Percentiles rank a stretch among this genome's conserved stretches.
Evolutionary conservation across 2,888 invertebrate species (phyloP).

Genomic region (Zygothrica quintamaculata): DNA sequence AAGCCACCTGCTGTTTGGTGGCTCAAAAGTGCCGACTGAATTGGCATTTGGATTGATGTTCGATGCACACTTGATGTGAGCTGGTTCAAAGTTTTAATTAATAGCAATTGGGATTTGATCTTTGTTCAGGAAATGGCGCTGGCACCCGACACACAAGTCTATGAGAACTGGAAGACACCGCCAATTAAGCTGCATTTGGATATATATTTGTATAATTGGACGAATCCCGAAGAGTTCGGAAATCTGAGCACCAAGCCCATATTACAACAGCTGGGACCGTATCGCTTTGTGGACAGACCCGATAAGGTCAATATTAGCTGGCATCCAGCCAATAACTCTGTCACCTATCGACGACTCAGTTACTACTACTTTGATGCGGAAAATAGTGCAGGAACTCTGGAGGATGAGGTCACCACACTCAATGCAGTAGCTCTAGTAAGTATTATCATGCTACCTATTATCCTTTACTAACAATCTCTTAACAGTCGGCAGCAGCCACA

Average conservation of each 20-base stretch:
- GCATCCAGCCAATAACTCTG: slow-evolving; percentile 89
- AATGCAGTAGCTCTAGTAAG: slow-evolving; percentile 91
- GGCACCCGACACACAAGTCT: slow-evolving; percentile 87
- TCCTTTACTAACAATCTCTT: slow-evolving; percentile 29
- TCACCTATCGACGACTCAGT: slow-evolving; percentile 89
- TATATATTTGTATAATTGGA: slow-evolving; percentile 92
- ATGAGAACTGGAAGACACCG: slow-evolving; percentile 89
- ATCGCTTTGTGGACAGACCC: slow-evolving; percentile 88
- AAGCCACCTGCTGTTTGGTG: slow-evolving; percentile 26
- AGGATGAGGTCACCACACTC: slow-evolving; percentile 89
- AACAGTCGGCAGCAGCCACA: slow-evolving; percentile 85
- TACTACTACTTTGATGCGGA: slow-evolving; percentile 89
- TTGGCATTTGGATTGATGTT: slow-evolving; percentile 35
- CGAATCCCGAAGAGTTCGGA: slow-evolving; percentile 88
- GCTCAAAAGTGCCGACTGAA: slow-evolving; percentile 62
- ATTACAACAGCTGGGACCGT: slow-evolving; percentile 87
- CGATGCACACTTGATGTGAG: slow-evolving; percentile 49
- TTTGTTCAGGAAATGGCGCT: slow-evolving; percentile 87
- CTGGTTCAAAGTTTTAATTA: slow-evolving; percentile 52
- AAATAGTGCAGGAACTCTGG: slow-evolving; percentile 88
- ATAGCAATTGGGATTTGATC: slow-evolving; percentile 59
- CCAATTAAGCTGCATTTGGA: slow-evolving; percentile 88
- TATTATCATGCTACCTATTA: slow-evolving; percentile 4
- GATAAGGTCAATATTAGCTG: slow-evolving; percentile 90
- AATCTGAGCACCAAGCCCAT: slow-evolving; percentile 86